Conservation (phyloP, 92 coral and sea anemone species). For the Zoanthus gigantus region DNA sequence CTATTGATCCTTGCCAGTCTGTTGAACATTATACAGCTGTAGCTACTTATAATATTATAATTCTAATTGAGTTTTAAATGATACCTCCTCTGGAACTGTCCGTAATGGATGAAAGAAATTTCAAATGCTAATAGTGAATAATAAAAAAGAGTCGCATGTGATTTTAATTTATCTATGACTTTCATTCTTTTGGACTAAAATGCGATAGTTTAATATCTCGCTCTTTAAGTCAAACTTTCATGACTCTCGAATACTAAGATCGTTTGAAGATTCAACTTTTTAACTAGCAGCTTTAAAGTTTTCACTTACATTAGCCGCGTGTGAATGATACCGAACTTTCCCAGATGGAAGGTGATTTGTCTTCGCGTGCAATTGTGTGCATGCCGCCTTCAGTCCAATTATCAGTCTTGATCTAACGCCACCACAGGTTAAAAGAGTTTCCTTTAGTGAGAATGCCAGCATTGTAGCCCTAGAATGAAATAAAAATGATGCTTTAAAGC, state of each 20-base stretch:
- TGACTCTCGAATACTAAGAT: not conserved
- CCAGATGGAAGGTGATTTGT: not conserved
- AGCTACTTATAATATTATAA: no score
- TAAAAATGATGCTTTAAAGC: not conserved
- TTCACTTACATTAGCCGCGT: conserved; percentile 5
- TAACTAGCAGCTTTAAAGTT: no score
- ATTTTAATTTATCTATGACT: no score
- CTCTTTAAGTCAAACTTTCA: not conserved
- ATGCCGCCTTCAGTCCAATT: not conserved
- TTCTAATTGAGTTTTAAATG: no score
- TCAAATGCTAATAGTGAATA: no score
- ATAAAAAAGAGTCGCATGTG: no score
- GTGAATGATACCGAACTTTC: not conserved
- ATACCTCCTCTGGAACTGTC: no score
- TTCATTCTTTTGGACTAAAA: no score
- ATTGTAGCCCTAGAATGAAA: not conserved
- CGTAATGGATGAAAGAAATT: no score
- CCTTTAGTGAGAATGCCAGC: not conserved
- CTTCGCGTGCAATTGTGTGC: not conserved
- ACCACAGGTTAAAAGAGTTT: not conserved
- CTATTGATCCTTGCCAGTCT: no score
- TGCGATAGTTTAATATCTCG: not conserved
- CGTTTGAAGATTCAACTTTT: not conserved
- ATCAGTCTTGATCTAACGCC: not conserved
- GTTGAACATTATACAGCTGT: no score